A percentile compares a stretch with the other conserved stretches of the same genome.
Evolutionary conservation across 2,113 vertebrate species (phyloP).

Genomic region (Cebidichthys violaceus): DNA sequence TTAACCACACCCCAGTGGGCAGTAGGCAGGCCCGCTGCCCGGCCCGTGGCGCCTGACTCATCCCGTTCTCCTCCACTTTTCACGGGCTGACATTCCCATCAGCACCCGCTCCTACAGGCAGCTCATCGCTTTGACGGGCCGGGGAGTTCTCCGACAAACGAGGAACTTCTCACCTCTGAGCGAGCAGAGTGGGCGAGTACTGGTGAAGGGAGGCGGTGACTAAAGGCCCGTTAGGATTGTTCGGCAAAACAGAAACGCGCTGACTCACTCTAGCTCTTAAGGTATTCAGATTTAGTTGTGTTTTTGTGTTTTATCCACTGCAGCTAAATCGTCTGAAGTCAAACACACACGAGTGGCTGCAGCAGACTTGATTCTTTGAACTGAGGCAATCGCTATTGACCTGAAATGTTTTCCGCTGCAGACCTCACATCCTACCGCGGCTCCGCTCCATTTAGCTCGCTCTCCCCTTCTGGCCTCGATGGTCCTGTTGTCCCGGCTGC

Average conservation of each 20-base stretch:
- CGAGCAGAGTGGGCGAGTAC: slow-evolving; percentile 55
- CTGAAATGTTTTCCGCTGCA: slow-evolving; percentile 47
- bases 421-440: slow-evolving; percentile 38
- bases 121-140: slow-evolving; percentile 78
- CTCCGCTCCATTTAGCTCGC: slow-evolving; percentile 61
- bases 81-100: slow-evolving; percentile 78
- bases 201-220: slow-evolving; percentile 54
- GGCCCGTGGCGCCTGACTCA: slow-evolving; percentile 71
- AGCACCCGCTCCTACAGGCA: slow-evolving; percentile 52
- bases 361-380: slow-evolving; percentile 18
- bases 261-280: slow-evolving; percentile 44
- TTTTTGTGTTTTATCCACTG: background rate
- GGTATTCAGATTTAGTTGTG: background rate
- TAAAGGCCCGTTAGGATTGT: slow-evolving; percentile 37
- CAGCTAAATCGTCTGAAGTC: background rate
- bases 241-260: slow-evolving; percentile 35
- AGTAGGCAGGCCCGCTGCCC: slow-evolving; percentile 44
- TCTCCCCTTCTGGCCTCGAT: slow-evolving; percentile 15
- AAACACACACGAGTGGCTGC: background rate
- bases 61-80: slow-evolving; percentile 60
- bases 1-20: slow-evolving; percentile 74
- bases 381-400: slow-evolving; percentile 47
- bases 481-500: slow-evolving; percentile 50
- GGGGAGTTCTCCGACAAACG: slow-evolving; percentile 56
- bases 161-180: slow-evolving; percentile 63